These are phyloP conservation scores for Mesembrinibis cayennensis DNA, from an alignment of 2,113 vertebrate genomes.

Conservation along the genomic window DNA sequence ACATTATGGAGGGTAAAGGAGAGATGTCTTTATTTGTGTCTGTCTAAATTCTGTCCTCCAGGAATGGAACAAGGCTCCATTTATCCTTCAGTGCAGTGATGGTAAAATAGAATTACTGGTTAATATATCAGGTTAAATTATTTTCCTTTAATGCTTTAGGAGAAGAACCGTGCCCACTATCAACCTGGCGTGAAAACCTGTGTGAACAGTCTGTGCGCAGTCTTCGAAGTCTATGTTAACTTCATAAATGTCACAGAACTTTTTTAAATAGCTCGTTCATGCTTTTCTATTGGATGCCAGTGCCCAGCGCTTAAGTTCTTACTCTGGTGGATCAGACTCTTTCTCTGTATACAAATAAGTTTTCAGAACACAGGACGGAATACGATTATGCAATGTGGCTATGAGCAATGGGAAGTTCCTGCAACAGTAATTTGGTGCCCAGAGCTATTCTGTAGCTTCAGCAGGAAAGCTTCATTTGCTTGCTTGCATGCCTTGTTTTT, in stretches of 20 bases:
- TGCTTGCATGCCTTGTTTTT: not conserved
- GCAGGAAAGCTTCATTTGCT: not conserved
- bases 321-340: accelerated
- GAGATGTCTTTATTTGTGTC: not conserved
- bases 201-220: not conserved
- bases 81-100: not conserved
- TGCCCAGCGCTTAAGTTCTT: not conserved
- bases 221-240: not conserved
- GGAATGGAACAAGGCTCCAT: not conserved
- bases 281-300: not conserved
- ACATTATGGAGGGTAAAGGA: not conserved
- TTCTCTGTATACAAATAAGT: too few relatives aligned
- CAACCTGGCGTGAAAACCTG: accelerated
- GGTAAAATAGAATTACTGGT: not conserved
- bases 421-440: not conserved
- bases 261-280: not conserved
- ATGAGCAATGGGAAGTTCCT: not conserved
- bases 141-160: not conserved
- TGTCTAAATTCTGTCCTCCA: not conserved
- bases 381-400: not conserved
- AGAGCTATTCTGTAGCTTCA: not conserved
- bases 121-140: not conserved
- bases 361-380: not conserved
- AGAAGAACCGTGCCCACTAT: not conserved
- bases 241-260: not conserved